These are phyloP conservation scores for Drosophila baimaii DNA, from an alignment of 1,140 invertebrate genomes.

Conservation along the genomic window DNA sequence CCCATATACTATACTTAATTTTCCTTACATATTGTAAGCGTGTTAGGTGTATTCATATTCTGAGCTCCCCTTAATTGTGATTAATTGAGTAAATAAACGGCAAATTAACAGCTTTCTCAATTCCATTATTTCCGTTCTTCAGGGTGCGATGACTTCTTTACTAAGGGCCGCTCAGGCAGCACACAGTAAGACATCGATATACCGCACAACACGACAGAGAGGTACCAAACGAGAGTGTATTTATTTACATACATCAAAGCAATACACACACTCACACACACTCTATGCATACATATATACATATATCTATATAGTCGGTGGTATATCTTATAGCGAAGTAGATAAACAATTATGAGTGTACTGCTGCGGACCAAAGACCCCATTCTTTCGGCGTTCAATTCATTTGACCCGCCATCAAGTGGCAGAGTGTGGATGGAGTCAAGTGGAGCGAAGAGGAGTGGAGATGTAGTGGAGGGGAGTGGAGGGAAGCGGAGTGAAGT, in stretches of 20 bases:
- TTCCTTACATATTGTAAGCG: not conserved
- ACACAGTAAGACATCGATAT: constrained; percentile 4
- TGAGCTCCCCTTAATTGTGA: constrained; percentile 13
- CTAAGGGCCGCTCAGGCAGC: not conserved
- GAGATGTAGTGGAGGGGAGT: constrained; percentile 9
- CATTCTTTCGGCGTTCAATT: constrained; percentile 54
- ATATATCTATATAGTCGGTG: not conserved
- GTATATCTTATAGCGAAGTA: constrained; percentile 55
- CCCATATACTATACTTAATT: too few species aligned
- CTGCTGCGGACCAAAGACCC: constrained; percentile 47
- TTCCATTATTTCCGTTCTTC: constrained; percentile 13
- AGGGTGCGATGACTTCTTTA: constrained; percentile 11
- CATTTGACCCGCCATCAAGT: constrained; percentile 68
- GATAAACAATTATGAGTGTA: constrained; percentile 77
- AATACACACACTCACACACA: not conserved
- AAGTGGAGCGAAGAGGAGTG: constrained; percentile 19
- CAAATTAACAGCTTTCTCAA: constrained; percentile 18
- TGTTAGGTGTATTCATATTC: not conserved
- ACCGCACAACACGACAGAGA: not conserved
- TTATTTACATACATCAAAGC: constrained; percentile 23
- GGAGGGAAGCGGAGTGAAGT: constrained; percentile 14
- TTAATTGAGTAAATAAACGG: constrained; percentile 20
- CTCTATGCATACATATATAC: not conserved
- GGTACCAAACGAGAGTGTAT: not conserved
- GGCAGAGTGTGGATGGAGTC: constrained; percentile 11